These are phyloP conservation scores for Rhea pennata DNA, from an alignment of 2,113 vertebrate species.

Conservation along the genomic window DNA sequence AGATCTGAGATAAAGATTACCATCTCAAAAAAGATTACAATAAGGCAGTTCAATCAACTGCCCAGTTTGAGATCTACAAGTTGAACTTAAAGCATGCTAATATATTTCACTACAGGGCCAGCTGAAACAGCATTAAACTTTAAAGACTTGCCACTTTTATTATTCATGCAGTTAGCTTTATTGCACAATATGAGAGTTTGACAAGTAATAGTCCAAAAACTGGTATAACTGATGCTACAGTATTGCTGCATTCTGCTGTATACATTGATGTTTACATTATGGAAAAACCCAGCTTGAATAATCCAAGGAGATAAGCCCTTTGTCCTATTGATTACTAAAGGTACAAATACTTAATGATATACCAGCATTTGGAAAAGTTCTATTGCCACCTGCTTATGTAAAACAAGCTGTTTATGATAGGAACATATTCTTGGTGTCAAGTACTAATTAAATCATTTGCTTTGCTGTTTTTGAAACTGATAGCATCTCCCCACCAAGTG, in stretches of 20 bases:
- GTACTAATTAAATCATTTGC: background rate
- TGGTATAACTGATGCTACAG: background rate
- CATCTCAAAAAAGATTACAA: background rate
- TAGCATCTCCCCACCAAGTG: background rate
- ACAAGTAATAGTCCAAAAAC: conserved; percentile 1
- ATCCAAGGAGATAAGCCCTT: background rate
- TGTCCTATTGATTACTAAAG: background rate
- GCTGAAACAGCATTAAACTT: background rate
- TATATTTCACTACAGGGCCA: background rate
- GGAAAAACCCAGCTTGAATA: conserved; percentile 40
- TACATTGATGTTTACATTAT: background rate
- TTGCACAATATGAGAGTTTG: conserved; percentile 42
- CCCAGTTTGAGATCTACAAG: background rate
- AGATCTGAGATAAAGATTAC: background rate
- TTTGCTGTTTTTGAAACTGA: background rate
- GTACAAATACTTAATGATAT: background rate
- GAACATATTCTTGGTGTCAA: background rate
- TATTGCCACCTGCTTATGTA: background rate
- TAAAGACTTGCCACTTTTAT: background rate
- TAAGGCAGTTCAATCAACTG: background rate
- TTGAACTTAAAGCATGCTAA: background rate
- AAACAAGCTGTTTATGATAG: background rate
- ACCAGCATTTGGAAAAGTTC: background rate
- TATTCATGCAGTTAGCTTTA: conserved; percentile 58
- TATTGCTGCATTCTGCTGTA: background rate